Evolutionary conservation across 2,113 vertebrate species (phyloP).

Genomic region (Strix aluco): DNA sequence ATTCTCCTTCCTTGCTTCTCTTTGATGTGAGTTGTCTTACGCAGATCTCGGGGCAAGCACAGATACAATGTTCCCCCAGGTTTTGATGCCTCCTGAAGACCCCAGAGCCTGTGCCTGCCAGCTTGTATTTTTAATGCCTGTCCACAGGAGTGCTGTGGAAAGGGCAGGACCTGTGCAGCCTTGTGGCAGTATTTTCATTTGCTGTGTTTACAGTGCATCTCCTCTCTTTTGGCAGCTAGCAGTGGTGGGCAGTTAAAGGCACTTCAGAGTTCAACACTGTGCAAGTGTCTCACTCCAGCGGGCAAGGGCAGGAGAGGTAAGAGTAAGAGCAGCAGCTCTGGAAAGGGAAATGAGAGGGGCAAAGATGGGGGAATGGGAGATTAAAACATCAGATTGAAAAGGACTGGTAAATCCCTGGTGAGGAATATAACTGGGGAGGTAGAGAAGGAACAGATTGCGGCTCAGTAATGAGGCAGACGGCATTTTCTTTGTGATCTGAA

Average conservation of each 20-base stretch:
- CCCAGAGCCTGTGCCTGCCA: conserved; percentile 71
- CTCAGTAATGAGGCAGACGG: conserved; percentile 20
- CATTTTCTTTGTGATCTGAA: background rate
- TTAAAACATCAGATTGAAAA: conserved; percentile 19
- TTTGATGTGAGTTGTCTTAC: conserved; percentile 64
- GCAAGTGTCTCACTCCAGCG: background rate
- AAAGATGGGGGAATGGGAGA: background rate
- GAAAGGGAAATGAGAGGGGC: background rate
- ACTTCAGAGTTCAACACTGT: background rate
- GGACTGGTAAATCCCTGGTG: background rate
- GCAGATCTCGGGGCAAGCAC: conserved; percentile 72
- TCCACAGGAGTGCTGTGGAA: background rate
- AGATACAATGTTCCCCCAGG: rapidly evolving
- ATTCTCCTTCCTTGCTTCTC: background rate
- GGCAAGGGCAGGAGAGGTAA: background rate
- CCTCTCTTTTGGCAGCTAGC: background rate
- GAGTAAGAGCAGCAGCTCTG: background rate
- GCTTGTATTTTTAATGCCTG: background rate
- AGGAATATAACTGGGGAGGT: background rate
- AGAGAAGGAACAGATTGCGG: conserved; percentile 13
- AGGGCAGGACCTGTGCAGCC: background rate
- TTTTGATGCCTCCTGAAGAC: conserved; percentile 70
- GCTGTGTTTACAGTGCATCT: background rate
- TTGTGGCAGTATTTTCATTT: background rate
- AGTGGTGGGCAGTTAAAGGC: background rate